A percentile compares a stretch with the other conserved stretches of the same genome.
These are phyloP conservation scores for Felis chaus DNA, from an alignment of 2,113 vertebrate species.

Conservation along the genomic window DNA sequence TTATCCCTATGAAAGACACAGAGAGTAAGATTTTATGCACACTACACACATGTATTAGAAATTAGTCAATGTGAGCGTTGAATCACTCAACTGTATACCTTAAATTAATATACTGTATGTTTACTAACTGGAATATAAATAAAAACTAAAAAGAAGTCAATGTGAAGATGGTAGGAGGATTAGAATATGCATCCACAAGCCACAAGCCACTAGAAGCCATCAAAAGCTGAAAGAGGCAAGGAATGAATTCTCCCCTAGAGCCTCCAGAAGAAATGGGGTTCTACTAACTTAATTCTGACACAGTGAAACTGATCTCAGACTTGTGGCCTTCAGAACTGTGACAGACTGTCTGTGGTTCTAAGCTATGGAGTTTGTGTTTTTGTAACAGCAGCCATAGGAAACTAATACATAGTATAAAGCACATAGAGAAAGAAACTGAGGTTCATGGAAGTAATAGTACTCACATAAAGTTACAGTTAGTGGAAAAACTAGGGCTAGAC, in stretches of 20 bases:
- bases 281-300: background rate
- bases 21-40: background rate
- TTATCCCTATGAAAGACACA: background rate
- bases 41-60: background rate
- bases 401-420: background rate
- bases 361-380: background rate
- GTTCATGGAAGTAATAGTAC: background rate
- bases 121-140: background rate
- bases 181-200: background rate
- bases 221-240: background rate
- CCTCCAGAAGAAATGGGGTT: background rate
- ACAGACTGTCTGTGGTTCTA: background rate
- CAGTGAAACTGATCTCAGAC: background rate
- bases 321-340: background rate
- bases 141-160: background rate
- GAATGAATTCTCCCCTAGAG: background rate
- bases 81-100: background rate
- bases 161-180: background rate
- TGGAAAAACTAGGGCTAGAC: background rate
- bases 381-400: background rate
- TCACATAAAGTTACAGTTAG: background rate
- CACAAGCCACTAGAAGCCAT: background rate
- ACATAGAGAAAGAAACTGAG: background rate
- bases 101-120: background rate
- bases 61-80: background rate